Conservation (phyloP, 2,797 vertebrate species). For the Anableps anableps region DNA sequence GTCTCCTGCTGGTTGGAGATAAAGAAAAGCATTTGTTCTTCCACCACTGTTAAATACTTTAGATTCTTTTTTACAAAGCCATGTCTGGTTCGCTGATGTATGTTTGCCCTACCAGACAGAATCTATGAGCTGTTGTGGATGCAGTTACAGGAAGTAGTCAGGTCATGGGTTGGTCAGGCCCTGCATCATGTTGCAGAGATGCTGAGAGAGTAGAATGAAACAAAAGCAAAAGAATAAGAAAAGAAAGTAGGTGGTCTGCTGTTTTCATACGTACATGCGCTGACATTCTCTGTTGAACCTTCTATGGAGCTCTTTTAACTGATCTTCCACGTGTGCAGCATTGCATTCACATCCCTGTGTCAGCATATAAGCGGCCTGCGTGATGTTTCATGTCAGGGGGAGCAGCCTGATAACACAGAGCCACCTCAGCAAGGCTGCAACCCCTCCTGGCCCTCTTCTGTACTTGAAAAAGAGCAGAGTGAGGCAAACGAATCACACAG, state of each 20-base stretch:
- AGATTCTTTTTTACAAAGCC: slow-evolving; percentile 18
- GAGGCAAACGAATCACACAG: slow-evolving; percentile 30
- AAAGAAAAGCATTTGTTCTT: slow-evolving; percentile 1
- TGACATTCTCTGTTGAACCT: slow-evolving; percentile 7
- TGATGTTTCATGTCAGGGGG: slow-evolving; percentile 71
- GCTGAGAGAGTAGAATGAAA: slow-evolving; percentile 36
- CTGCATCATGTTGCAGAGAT: slow-evolving; percentile 60
- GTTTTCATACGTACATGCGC: slow-evolving; percentile 23
- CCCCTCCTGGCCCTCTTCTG: slow-evolving; percentile 47
- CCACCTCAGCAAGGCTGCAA: slow-evolving; percentile 49
- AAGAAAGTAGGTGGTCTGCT: slow-evolving; percentile 52
- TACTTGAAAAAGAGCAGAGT: slow-evolving; percentile 44
- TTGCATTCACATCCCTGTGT: slow-evolving; percentile 61
- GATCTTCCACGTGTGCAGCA: slow-evolving; percentile 51
- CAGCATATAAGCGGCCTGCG: slow-evolving; percentile 67
- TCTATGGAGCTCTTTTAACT: slow-evolving; percentile 24
- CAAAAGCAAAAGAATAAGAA: slow-evolving; percentile 13
- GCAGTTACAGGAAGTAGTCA: slow-evolving; percentile 58
- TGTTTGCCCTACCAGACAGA: slow-evolving; percentile 21
- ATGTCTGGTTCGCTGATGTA: slow-evolving; percentile 24
- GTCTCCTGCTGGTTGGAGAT: slow-evolving; percentile 34
- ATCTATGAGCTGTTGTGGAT: slow-evolving; percentile 36
- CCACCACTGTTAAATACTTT: slow-evolving; percentile 1
- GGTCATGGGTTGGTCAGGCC: slow-evolving; percentile 52
- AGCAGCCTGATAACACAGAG: slow-evolving; percentile 64